Base-by-base conservation (phyloP, 2,888 invertebrate species). In the Achlya flavicornis region DNA sequence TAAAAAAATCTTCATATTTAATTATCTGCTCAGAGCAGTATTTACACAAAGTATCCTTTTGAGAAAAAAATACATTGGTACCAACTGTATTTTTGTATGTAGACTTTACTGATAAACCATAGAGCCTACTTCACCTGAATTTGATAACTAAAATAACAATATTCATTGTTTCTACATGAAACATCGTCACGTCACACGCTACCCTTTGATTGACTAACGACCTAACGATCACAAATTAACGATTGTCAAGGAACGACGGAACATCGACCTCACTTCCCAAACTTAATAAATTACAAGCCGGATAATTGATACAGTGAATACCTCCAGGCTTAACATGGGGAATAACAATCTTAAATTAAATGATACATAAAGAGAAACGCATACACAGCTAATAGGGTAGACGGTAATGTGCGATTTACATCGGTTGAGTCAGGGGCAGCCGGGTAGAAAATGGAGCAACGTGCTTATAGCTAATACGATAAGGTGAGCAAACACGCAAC, bases 381-480 rank as follows among this genome's bases (percentile, higher is more conserved):
- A 84, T 81, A 84, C 79, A 81, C 84, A 86, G 83, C 81, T 87
- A 87, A 86, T 84, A 84, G 90, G 87, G 89, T 85, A 84, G 81
- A 79, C 79, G 79, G 84, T 83, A 88, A 86, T 88, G 84, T 80
- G 84, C 85, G 86, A 88, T 88, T 89, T 87, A 88, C 89, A 87
- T 88, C 84, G 80, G 88, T 86, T 86, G 90, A 92, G 91, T 86
- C 84, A 83, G 87, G 77, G 70, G 85, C 90, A 91, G 69, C 84
- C 81, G 86, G 83, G 87, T 83, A 91, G 91, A 92, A 93, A 92
- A 90, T 90, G 88, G 87, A 88, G 89, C 90, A 80, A 79, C 87
- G 87, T 89, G 91, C 88, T 89, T 89, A 87, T 80, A 86, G 87
- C 90, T 93, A 91, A 92, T 92, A 88, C 90, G 93, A 92, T 92